Evolutionary conservation across 1,140 invertebrate species (phyloP), one percentile per base, ranked within the genome.

Genomic region (Chironomus striatipennis): DNA sequence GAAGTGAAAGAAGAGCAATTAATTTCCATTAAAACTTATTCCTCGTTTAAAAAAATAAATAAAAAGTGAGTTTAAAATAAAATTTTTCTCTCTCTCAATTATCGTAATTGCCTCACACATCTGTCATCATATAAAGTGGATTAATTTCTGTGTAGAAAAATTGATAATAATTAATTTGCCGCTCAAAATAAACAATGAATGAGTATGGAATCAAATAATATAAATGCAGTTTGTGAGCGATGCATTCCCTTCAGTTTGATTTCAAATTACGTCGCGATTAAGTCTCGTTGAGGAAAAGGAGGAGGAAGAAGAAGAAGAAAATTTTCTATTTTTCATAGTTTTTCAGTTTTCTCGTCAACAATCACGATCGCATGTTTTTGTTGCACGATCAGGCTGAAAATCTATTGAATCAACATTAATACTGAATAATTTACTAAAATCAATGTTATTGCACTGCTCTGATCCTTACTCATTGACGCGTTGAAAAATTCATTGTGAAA

Each of bases 211-310:
- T n/a, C 12, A 57, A 57, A 57, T 57, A 34, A 34, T 34, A 34
- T 34, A 57, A 57, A 57, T 57, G n/a, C 12, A 1, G 12, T 57
- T 34, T 57, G 47, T 57, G 47, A 57, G 47, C 9, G 47, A 57
- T 57, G 12, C 47, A n/a, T 18, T 70, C 65, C 65, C 18, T 70
- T 70, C 65, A 70, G 65, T 70, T 18, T 21, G 65, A 70, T 70
- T 70, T 70, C 65, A 70, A 20, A 18, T 18, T 18, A 70, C 65
- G 65, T 70, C 20, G 65, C 65, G 65, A 70, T 21, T 10, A 21
- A 70, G 20, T 18, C 65, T 70, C 47, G 47, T 57, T 7, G 2
- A 10, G 7, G 7, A 7, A 2, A 12, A 12, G n/a, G 20, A 20
- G 18, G n/a, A n/a, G n/a, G n/a, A n/a, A 10, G 7, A 57, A 7